Conservation (phyloP, 2,888 invertebrate species). For the Linyphia triangularis region DNA sequence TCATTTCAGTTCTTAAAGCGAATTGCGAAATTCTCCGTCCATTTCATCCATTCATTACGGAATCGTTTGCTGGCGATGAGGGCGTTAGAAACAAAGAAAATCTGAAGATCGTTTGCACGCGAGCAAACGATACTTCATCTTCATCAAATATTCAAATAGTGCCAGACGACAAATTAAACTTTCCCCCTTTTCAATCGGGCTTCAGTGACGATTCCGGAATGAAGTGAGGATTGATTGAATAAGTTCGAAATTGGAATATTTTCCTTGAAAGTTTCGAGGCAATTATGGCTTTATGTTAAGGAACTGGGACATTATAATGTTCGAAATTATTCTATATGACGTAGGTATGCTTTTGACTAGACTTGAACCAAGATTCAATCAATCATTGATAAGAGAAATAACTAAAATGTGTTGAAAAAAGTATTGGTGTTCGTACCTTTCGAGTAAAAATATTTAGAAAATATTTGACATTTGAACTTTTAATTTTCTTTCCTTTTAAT, state of each 20-base stretch:
- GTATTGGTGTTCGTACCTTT: too few species aligned
- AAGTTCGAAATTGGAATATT: background rate
- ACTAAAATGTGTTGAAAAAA: too few species aligned
- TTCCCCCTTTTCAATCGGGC: constrained; percentile 10
- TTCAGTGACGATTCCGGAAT: background rate
- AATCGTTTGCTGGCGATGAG: background rate
- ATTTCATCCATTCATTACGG: background rate
- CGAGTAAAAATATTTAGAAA: too few species aligned
- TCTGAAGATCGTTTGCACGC: background rate
- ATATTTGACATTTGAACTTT: too few species aligned
- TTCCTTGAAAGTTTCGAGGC: background rate
- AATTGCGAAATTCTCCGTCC: background rate
- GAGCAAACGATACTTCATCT: background rate
- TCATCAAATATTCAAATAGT: constrained; percentile 27
- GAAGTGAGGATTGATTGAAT: background rate
- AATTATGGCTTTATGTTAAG: background rate
- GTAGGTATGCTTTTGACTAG: too few species aligned
- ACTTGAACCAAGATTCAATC: too few species aligned
- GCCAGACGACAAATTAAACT: constrained; percentile 10
- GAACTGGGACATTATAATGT: too few species aligned
- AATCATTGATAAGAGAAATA: too few species aligned
- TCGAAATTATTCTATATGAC: too few species aligned
- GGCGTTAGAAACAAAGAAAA: background rate
- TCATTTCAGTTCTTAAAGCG: background rate
- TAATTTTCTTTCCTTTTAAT: too few species aligned